Percentiles rank a stretch among this genome's conserved stretches.
These are phyloP conservation scores for Eulacestoma nigropectus DNA, from an alignment of 2,113 vertebrate species.

Conservation along the genomic window DNA sequence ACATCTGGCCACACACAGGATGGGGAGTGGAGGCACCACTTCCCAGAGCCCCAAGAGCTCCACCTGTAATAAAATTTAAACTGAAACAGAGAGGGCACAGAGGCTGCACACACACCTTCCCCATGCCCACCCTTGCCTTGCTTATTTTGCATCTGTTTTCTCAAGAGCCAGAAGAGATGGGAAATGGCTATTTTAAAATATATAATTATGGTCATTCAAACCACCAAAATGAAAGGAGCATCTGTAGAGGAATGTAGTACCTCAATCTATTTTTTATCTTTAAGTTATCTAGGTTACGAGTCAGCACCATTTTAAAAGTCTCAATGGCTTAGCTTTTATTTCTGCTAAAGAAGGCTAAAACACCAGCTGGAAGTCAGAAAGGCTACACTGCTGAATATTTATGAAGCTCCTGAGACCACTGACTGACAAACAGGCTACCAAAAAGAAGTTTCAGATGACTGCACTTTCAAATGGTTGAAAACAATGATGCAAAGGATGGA, in stretches of 20 bases:
- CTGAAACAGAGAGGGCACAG: background rate
- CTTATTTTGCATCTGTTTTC: background rate
- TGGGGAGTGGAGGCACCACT: background rate
- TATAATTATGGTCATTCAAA: background rate
- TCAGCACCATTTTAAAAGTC: background rate
- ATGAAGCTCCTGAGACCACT: background rate
- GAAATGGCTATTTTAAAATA: background rate
- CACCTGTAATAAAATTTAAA: background rate
- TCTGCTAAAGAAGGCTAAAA: background rate
- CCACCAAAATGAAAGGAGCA: background rate
- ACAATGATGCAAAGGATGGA: background rate
- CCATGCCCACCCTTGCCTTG: background rate
- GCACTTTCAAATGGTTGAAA: background rate
- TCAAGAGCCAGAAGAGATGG: background rate
- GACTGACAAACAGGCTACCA: background rate
- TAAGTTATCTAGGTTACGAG: background rate
- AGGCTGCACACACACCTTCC: background rate
- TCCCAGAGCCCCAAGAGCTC: background rate
- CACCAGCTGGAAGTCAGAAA: background rate
- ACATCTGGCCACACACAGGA: background rate
- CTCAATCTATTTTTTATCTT: background rate
- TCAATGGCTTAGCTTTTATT: background rate
- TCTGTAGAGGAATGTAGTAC: background rate
- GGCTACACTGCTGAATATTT: background rate
- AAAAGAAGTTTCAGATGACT: background rate